Evolutionary conservation across 2,113 vertebrate genomes (phyloP).

Genomic region (Pseudopodoces humilis): DNA sequence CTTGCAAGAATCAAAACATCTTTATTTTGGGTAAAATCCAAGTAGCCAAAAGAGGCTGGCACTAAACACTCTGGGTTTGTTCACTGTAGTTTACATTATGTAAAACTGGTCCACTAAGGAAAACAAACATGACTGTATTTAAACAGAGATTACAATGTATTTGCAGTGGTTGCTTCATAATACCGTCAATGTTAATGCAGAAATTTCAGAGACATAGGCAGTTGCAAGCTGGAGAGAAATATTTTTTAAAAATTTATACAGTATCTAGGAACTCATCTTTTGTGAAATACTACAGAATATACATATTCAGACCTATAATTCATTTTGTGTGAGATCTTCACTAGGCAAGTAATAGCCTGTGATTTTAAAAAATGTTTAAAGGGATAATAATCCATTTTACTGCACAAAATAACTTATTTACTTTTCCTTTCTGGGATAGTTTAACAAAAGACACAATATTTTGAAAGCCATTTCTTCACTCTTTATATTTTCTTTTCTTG

Average conservation of each 20-base stretch:
- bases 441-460: background rate
- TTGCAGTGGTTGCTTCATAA: background rate
- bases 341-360: background rate
- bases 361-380: background rate
- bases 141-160: background rate
- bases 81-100: background rate
- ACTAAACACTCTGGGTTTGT: background rate
- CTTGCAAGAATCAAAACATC: background rate
- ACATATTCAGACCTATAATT: background rate
- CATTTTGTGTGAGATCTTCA: background rate
- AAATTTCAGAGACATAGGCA: background rate
- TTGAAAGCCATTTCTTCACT: background rate
- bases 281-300: background rate
- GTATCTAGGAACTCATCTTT: background rate
- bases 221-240: background rate
- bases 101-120: accelerated
- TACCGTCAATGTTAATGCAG: background rate
- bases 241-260: background rate
- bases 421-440: background rate
- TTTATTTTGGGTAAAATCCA: background rate
- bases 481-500: background rate
- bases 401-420: background rate
- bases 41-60: background rate
- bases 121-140: background rate
- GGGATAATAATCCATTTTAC: background rate